Percentiles rank a stretch among this genome's conserved stretches.
These are phyloP conservation scores for Anagyrus pseudococci DNA, from an alignment of 2,888 invertebrate genomes.

Conservation along the genomic window DNA sequence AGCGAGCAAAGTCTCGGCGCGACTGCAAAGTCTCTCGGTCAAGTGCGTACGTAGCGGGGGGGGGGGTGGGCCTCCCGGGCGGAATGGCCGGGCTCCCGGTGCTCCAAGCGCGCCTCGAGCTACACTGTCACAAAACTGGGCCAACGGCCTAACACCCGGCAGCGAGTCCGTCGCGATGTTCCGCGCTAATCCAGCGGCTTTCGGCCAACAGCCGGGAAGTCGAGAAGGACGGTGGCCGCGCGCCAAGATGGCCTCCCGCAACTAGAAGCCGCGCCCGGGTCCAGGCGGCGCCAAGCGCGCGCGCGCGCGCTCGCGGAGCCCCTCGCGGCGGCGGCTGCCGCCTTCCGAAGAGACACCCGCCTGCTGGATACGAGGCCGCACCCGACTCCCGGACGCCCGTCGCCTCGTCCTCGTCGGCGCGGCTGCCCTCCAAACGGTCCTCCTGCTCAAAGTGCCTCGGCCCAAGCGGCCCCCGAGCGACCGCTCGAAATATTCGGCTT, in stretches of 20 bases:
- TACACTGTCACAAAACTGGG: not conserved
- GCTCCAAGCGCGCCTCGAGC: not conserved
- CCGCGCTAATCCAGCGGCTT: not conserved
- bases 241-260: not conserved
- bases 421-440: too few relatives aligned
- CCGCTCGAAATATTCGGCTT: not conserved
- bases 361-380: too few relatives aligned
- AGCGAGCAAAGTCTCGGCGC: too few relatives aligned
- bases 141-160: not conserved
- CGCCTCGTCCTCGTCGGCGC: too few relatives aligned
- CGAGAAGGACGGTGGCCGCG: not conserved
- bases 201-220: not conserved
- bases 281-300: not conserved
- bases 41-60: too few relatives aligned
- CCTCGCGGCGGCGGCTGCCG: too few relatives aligned
- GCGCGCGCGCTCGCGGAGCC: not conserved
- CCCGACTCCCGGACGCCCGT: not conserved
- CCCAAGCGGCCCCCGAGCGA: not conserved
- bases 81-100: too few relatives aligned
- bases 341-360: too few relatives aligned
- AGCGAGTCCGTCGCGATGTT: not conserved
- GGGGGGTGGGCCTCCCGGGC: too few relatives aligned
- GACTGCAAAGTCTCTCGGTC: too few relatives aligned
- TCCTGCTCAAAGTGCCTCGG: too few relatives aligned
- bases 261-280: not conserved